Evolutionary conservation across 2,113 vertebrate genomes (phyloP), one percentile per base, ranked within the genome.

Genomic region (Oryzias woworae): DNA sequence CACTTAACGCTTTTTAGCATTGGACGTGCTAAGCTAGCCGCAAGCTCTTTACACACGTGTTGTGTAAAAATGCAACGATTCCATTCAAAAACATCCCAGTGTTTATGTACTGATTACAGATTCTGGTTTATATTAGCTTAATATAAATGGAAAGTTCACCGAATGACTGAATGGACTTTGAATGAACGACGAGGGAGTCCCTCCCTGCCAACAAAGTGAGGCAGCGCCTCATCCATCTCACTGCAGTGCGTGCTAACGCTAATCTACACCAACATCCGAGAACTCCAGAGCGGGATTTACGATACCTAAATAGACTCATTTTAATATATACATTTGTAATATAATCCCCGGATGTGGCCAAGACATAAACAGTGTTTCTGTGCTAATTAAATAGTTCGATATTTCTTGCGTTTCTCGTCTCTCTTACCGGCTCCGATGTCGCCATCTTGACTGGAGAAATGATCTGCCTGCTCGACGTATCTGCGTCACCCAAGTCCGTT

Each of bases 351-450:
- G 1, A 14, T 17, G 10, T 17, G 10, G 7, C 0, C 8, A 13
- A 28, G 12, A 5, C 55, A 13, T 12, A 45, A 14, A 23, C 1
- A 1, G 8, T 22, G 12, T 62, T 59, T 73, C 14, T 16, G 2
- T 7, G 41, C 10, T n/a, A 18, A 31, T n/a, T 22, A 15, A 15
- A n/a, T 23, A 14, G 22, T 8, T 57, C 13, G 23, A 49, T 72
- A 74, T 61, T 51, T 14, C 7, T 48, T 46, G 42, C 24, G 24
- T 63, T 53, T 53, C 67, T 71, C n/a, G 65, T 81, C 68, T 71
- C 69, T 70, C 92, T 92, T 93, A 93, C 92, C 92, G 92, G 92
- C 88, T 93, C 92, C 89, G 92, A 93, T 83, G 92, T 93, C 90
- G 92, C 92, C 92, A 93, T 93, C 90, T 93, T 93, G 88, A 89